Percentiles rank a stretch among this genome's conserved stretches.
phyloP scores from a whole-genome alignment of 2,113 vertebrate species.

The western clawed frog (Xenopus tropicalis) region DNA sequence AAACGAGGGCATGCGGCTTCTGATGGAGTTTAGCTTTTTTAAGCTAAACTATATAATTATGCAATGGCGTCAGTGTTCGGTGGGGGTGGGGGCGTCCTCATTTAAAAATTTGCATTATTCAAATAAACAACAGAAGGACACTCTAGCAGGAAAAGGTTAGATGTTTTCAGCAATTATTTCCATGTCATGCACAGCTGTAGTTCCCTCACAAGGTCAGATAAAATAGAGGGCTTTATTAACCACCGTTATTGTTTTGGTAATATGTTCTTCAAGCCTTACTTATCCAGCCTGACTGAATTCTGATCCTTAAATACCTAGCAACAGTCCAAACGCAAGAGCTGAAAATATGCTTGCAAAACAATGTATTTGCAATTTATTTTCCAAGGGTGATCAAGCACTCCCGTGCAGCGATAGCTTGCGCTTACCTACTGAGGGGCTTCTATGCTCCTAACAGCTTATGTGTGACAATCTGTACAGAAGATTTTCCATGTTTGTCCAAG shows the following conservation, averaged over 20 bases:
- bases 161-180: slow-evolving; percentile 21
- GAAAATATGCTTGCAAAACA: slow-evolving; percentile 11
- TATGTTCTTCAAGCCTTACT: slow-evolving; percentile 3
- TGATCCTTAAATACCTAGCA: slow-evolving; percentile 27
- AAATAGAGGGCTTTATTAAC: slow-evolving; percentile 35
- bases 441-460: slow-evolving; percentile 2
- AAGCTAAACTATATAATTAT: slow-evolving; percentile 66
- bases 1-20: slow-evolving; percentile 75
- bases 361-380: slow-evolving; percentile 22
- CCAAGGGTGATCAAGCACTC: slow-evolving; percentile 11
- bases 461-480: background rate
- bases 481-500: slow-evolving; percentile 31
- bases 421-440: slow-evolving; percentile 10
- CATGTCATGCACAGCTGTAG: slow-evolving; percentile 30
- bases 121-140: slow-evolving; percentile 52
- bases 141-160: slow-evolving; percentile 9
- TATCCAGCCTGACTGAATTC: slow-evolving; percentile 6
- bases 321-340: slow-evolving; percentile 6
- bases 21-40: slow-evolving; percentile 63
- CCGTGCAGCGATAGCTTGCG: slow-evolving; percentile 8
- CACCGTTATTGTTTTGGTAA: slow-evolving; percentile 36
- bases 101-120: slow-evolving; percentile 52
- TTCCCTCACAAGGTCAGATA: slow-evolving; percentile 50
- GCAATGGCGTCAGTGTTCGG: slow-evolving; percentile 53
- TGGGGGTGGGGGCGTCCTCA: slow-evolving; percentile 44